Conservation (phyloP, 2,888 invertebrate species). For the Mallateleia sp. region DNA sequence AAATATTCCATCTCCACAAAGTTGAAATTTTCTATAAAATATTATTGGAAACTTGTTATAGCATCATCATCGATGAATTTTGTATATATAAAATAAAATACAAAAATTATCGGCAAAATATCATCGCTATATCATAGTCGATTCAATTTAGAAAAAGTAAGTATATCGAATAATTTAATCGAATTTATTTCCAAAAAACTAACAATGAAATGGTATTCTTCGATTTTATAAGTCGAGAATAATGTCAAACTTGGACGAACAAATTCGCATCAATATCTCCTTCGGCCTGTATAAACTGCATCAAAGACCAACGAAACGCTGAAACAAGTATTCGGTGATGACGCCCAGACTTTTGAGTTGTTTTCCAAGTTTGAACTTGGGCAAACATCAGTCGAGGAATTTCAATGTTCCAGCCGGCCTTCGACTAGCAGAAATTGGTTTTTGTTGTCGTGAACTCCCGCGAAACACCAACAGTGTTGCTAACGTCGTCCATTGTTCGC, state of each 20-base stretch:
- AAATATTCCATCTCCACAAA: too few relatives aligned
- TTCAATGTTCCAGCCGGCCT: slow-evolving; percentile 50
- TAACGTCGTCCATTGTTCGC: slow-evolving; percentile 38
- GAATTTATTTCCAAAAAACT: not conserved
- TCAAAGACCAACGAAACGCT: slow-evolving; percentile 37
- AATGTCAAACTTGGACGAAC: slow-evolving; percentile 29
- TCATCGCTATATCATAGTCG: too few relatives aligned
- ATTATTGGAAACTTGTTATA: too few relatives aligned
- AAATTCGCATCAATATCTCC: slow-evolving; percentile 39
- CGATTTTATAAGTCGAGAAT: not conserved
- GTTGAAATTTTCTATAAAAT: too few relatives aligned
- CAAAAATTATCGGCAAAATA: too few relatives aligned
- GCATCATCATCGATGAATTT: too few relatives aligned
- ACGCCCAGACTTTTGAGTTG: slow-evolving; percentile 58
- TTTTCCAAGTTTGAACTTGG: slow-evolving; percentile 63
- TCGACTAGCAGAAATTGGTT: slow-evolving; percentile 67
- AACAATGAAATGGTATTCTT: not conserved
- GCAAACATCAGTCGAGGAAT: slow-evolving; percentile 61
- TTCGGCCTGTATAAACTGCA: slow-evolving; percentile 31
- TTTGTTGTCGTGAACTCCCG: slow-evolving; percentile 59
- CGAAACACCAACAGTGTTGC: slow-evolving; percentile 58
- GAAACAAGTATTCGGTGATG: slow-evolving; percentile 52
- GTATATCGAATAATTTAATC: too few relatives aligned
- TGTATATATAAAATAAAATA: too few relatives aligned
- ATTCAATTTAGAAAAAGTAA: too few relatives aligned